phyloP scores from a whole-genome alignment of 2,888 invertebrate genomes.

The Hyles lineata region DNA sequence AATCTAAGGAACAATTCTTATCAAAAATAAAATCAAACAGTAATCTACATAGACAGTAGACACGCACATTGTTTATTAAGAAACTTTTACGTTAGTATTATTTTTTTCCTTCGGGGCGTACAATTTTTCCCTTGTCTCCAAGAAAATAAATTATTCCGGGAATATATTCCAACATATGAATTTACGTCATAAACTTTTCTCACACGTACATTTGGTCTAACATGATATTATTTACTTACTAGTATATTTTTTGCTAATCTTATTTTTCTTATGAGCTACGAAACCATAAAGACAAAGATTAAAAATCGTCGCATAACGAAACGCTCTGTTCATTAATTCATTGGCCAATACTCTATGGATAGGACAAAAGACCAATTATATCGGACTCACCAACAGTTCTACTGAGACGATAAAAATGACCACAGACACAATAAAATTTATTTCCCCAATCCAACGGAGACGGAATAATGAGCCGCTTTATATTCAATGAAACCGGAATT shows the following conservation, averaged over 20 bases:
- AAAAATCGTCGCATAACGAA: background rate
- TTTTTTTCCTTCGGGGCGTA: slow-evolving; percentile 6
- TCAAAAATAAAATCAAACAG: slow-evolving; percentile 2
- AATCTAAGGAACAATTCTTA: background rate
- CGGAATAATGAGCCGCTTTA: slow-evolving; percentile 44
- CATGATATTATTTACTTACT: too few relatives aligned
- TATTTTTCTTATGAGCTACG: background rate
- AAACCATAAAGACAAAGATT: background rate
- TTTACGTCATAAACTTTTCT: slow-evolving; percentile 1
- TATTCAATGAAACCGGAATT: slow-evolving; percentile 44
- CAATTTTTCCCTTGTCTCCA: slow-evolving; percentile 13
- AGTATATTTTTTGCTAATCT: too few relatives aligned
- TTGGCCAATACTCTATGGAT: background rate
- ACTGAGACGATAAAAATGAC: slow-evolving; percentile 38
- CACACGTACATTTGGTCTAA: background rate
- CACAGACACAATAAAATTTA: slow-evolving; percentile 43
- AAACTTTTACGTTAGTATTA: background rate
- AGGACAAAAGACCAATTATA: slow-evolving; percentile 1
- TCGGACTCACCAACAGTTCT: slow-evolving; percentile 2
- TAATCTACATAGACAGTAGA: background rate
- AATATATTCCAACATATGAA: background rate
- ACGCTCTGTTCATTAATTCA: background rate
- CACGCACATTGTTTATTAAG: background rate
- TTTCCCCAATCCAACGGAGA: slow-evolving; percentile 41
- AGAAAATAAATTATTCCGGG: slow-evolving; percentile 3